Conservation (phyloP, 2,797 vertebrate genomes). For the Premnoplex brunnescens region DNA sequence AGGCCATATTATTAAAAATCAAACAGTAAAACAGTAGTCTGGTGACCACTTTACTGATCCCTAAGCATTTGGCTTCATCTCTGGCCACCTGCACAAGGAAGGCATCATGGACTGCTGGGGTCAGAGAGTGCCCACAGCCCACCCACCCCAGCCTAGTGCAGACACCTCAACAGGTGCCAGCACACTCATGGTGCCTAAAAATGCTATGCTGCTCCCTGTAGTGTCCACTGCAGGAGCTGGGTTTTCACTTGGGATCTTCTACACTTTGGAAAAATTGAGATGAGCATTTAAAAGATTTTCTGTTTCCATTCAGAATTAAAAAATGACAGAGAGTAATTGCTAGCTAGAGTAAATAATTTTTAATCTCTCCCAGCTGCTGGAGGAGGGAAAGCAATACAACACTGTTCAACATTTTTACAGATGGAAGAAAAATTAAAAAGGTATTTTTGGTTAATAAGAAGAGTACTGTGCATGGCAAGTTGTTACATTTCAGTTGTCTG, state of each 20-base stretch:
- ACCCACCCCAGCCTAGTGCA: fast-evolving
- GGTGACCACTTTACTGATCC: not conserved
- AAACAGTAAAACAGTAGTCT: not conserved
- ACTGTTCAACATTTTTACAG: not conserved
- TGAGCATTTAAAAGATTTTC: not conserved
- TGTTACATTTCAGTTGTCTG: not conserved
- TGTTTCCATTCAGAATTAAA: not conserved
- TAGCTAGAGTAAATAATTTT: not conserved
- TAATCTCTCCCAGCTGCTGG: not conserved
- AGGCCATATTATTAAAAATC: not conserved
- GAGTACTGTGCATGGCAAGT: fast-evolving
- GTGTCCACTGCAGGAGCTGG: not conserved
- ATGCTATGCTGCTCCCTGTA: fast-evolving
- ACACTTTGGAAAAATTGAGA: not conserved
- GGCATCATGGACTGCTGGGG: fast-evolving
- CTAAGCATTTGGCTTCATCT: not conserved
- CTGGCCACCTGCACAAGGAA: not conserved
- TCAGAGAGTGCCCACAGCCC: fast-evolving
- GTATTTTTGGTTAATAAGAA: not conserved
- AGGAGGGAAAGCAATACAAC: not conserved
- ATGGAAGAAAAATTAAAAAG: not conserved
- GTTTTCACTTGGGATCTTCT: not conserved
- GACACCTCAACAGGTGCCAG: not conserved
- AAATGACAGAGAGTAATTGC: not conserved
- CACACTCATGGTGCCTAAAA: not conserved